Conservation (phyloP, 2,888 invertebrate species). For the Xestia c-nigrum region DNA sequence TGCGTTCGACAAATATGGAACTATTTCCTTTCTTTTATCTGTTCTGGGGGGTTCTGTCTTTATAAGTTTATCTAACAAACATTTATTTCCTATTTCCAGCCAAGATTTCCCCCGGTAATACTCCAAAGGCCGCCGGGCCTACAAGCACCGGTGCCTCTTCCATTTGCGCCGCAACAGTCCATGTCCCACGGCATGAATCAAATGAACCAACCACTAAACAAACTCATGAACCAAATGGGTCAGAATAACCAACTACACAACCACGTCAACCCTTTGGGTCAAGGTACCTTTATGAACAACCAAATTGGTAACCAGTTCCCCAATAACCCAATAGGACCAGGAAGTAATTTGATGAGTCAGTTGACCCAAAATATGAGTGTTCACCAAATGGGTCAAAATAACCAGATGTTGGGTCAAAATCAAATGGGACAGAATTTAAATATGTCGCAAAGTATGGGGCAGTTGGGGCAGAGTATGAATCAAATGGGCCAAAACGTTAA, state of each 20-base stretch:
- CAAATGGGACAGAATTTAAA: constrained; percentile 77
- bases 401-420: constrained; percentile 68
- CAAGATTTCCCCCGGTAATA: constrained; percentile 86
- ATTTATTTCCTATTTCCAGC: constrained; percentile 72
- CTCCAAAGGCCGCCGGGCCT: constrained; percentile 86
- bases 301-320: constrained; percentile 68
- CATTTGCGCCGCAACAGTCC: constrained; percentile 83
- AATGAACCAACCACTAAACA: constrained; percentile 79
- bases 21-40: too few relatives aligned
- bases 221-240: constrained; percentile 75
- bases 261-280: constrained; percentile 66
- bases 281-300: constrained; percentile 71
- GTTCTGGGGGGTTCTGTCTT: too few relatives aligned
- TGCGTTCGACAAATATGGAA: too few relatives aligned
- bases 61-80: too few relatives aligned
- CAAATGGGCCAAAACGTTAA: constrained; percentile 65
- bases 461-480: constrained; percentile 74
- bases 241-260: constrained; percentile 73
- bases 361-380: constrained; percentile 62
- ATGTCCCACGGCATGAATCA: constrained; percentile 77
- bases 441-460: constrained; percentile 66
- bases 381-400: constrained; percentile 72
- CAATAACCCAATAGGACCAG: constrained; percentile 65
- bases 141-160: constrained; percentile 84
- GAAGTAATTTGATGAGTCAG: constrained; percentile 70